Percentiles rank a stretch among this genome's conserved stretches.
Conservation (phyloP, 2,797 vertebrate genomes). For the Bradypodion ventrale region DNA sequence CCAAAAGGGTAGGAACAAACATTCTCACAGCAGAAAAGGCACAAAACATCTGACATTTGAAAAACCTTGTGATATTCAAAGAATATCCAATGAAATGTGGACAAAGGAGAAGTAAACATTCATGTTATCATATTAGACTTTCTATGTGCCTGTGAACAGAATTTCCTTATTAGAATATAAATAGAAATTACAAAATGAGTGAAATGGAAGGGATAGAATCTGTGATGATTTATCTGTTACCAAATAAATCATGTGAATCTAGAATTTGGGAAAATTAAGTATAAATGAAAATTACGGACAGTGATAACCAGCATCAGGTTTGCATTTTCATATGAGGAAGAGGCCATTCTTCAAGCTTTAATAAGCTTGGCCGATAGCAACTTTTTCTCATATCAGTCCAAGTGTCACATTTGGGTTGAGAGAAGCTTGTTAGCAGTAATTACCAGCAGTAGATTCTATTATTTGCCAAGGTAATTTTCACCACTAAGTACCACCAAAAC, state of each 20-base stretch:
- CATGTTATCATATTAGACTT: not conserved
- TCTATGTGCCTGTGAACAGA: not conserved
- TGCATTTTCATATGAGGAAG: conserved; percentile 73
- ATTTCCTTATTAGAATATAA: not conserved
- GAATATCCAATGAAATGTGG: not conserved
- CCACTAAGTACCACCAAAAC: conserved; percentile 87
- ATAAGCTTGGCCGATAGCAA: conserved; percentile 79
- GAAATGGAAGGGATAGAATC: not conserved
- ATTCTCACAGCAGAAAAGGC: not conserved
- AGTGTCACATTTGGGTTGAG: conserved; percentile 79
- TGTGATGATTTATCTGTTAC: fast-evolving
- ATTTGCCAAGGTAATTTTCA: conserved; percentile 89
- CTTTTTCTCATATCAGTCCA: conserved; percentile 79
- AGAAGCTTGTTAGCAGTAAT: conserved; percentile 87
- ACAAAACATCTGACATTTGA: not conserved
- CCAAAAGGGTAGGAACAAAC: not conserved
- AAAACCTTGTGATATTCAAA: not conserved
- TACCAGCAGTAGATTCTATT: conserved; percentile 86
- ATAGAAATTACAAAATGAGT: not conserved
- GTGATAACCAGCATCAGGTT: conserved; percentile 36
- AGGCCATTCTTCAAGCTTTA: conserved; percentile 75
- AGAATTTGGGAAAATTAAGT: conserved; percentile 18
- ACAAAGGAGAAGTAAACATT: not conserved
- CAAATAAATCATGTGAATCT: conserved; percentile 8
- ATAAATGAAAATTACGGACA: conserved; percentile 34